A percentile compares a stretch with the other conserved stretches of the same genome.
These are phyloP conservation scores for Microcebus lehilahytsara DNA, from an alignment of 2,113 vertebrate genomes.

Conservation along the genomic window DNA sequence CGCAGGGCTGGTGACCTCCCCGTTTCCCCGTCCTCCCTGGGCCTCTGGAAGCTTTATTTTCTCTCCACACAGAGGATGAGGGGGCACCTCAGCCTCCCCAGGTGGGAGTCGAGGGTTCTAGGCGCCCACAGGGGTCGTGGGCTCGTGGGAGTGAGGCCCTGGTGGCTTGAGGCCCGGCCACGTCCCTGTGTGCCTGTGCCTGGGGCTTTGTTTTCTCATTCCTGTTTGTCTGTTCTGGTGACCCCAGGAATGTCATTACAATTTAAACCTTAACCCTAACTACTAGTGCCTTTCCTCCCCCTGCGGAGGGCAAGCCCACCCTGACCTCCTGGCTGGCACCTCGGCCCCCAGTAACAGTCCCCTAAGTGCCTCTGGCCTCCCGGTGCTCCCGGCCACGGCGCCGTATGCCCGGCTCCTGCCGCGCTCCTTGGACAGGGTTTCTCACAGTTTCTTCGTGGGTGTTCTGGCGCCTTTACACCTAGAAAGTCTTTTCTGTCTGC, in stretches of 20 bases:
- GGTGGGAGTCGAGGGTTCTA: neutral
- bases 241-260: neutral
- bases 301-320: neutral
- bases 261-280: neutral
- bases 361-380: neutral
- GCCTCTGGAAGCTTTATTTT: neutral
- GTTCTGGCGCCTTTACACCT: neutral
- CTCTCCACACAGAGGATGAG: neutral
- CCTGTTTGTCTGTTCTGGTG: neutral
- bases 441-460: neutral
- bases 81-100: too few relatives aligned
- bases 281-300: neutral
- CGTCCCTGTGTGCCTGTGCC: neutral
- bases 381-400: neutral
- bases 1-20: neutral
- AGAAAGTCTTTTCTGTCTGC: neutral
- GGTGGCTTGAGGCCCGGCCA: neutral
- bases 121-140: neutral
- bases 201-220: neutral
- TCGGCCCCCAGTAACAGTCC: accelerated
- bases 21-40: neutral
- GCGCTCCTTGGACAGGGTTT: neutral
- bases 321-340: neutral
- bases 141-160: neutral
- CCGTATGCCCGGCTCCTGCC: neutral